Base-by-base conservation (phyloP, 2,797 vertebrate species). In the Sebastes iracundus region DNA sequence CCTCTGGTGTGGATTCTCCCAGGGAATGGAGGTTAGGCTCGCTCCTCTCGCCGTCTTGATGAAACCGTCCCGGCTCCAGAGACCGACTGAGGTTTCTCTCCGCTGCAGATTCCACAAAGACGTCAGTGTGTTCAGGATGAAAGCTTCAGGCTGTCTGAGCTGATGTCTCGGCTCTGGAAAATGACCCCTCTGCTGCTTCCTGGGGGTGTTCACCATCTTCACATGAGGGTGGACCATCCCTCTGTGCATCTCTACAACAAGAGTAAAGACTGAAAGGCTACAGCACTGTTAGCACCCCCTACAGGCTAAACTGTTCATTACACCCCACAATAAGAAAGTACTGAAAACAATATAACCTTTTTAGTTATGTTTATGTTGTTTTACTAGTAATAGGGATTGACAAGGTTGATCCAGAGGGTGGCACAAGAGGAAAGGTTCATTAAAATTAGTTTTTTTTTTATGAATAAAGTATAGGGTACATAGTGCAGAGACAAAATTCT, bases 1-100 rank as follows among this genome's bases (percentile, higher is more conserved):
- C 91, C 80, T 86, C 60, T 49, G 74, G 71, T 72, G 23, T 38
- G 61, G 70, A 79, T 53, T 53, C 86, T 90, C 87, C 35, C 58
- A 53, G 81, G 79, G 85, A 68, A 18, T 2, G 18, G 77, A 88
- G 76, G 70, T 58, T 64, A 35, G 46, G 56, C 62, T 74, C 5
- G 8, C 42, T 81, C 69, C 70, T 77, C 71, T 68, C 71, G 61
- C 70, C 55, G 79, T 78, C 79, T 84, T 8, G 7, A 3, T 76
- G 59, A 79, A 85, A 85, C 68, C 75, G 58, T 76, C 77, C 25
- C 20, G 53, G 70, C 75, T 89, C 78, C 81, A 77, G 61, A 79
- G 65, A 65, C 83, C 1, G 46, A 42, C 81, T 67, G 83, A 81
- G 82, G 83, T 90, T 90, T 86, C 27, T 72, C 68, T 68, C 49